Percentiles rank a stretch among this genome's conserved stretches.
These are phyloP conservation scores for Nowickia ferox DNA, from an alignment of 2,888 invertebrate species.

Conservation along the genomic window DNA sequence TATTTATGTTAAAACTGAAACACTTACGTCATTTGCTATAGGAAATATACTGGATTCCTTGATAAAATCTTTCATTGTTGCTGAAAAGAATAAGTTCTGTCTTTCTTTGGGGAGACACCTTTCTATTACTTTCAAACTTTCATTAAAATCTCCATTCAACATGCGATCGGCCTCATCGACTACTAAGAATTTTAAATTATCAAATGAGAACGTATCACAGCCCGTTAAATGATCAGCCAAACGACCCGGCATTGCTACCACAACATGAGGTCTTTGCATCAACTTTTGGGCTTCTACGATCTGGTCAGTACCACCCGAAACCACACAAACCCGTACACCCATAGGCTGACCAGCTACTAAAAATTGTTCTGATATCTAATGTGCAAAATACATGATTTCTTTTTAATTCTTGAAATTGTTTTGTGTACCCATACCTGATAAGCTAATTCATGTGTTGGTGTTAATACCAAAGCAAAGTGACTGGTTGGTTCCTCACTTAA, in stretches of 20 bases:
- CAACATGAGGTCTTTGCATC: conserved; percentile 93
- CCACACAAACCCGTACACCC: conserved; percentile 91
- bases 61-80: conserved; percentile 95
- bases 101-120: conserved; percentile 89
- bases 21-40: conserved; percentile 86
- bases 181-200: conserved; percentile 92
- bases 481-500: conserved; percentile 97
- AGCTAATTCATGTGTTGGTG: conserved; percentile 96
- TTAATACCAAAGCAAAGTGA: conserved; percentile 96
- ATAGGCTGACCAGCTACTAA: conserved; percentile 94
- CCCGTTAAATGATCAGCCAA: conserved; percentile 96
- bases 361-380: conserved; percentile 97
- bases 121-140: conserved; percentile 92
- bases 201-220: conserved; percentile 91
- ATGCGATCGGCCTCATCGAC: conserved; percentile 97
- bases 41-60: conserved; percentile 87
- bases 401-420: too few species aligned
- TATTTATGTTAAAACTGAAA: background rate
- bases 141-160: conserved; percentile 91
- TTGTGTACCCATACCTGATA: conserved; percentile 85
- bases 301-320: conserved; percentile 98
- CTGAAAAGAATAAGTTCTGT: conserved; percentile 96
- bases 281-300: conserved; percentile 93
- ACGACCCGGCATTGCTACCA: conserved; percentile 98
- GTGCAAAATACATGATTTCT: background rate